These are phyloP conservation scores for Eleginops maclovinus DNA, from an alignment of 2,113 vertebrate genomes.

Conservation along the genomic window DNA sequence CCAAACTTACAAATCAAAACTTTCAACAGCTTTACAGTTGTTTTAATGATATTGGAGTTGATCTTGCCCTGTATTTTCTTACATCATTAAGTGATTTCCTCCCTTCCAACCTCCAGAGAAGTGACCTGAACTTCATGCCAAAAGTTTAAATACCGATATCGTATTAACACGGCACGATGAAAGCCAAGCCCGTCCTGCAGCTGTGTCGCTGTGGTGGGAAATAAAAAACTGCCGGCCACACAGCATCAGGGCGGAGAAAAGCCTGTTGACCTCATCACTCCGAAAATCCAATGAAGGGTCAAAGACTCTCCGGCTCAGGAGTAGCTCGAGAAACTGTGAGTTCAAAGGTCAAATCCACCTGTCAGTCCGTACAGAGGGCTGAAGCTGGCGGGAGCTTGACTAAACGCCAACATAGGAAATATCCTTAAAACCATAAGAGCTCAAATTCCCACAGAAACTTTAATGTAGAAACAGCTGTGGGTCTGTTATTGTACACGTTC, in stretches of 20 bases:
- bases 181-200: conserved; percentile 7
- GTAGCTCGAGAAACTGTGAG: neutral
- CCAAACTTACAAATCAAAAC: too few species aligned
- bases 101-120: neutral
- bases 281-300: conserved; percentile 14
- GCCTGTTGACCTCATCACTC: conserved; percentile 13
- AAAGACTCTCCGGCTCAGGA: neutral
- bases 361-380: conserved; percentile 16
- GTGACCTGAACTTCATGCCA: neutral
- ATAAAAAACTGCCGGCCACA: neutral
- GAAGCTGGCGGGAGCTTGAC: neutral
- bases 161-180: neutral
- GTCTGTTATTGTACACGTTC: neutral
- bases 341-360: conserved; percentile 45
- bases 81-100: neutral
- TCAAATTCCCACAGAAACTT: neutral
- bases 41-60: neutral
- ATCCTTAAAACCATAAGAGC: neutral
- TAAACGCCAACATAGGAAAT: neutral
- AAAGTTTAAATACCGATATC: neutral
- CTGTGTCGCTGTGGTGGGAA: neutral
- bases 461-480: too few species aligned
- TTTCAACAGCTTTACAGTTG: neutral
- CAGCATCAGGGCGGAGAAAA: neutral
- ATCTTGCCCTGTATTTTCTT: neutral